Percentiles rank a stretch among this genome's conserved stretches.
These are phyloP conservation scores for Noctua janthe DNA, from an alignment of 2,888 invertebrate species.

Conservation along the genomic window DNA sequence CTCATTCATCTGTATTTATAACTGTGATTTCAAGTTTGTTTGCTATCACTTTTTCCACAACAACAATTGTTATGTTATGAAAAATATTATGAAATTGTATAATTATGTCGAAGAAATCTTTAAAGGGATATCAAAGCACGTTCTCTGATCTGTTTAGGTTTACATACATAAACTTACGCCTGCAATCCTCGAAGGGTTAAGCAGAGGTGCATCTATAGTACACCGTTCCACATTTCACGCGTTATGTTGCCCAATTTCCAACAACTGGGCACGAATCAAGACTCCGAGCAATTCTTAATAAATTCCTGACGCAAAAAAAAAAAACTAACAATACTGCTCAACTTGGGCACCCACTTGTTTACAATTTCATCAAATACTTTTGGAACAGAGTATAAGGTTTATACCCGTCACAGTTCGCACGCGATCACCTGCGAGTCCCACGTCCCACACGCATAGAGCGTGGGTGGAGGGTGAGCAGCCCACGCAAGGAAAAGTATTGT, in stretches of 20 bases:
- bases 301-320: not conserved
- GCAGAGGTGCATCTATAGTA: not conserved
- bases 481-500: conserved; percentile 33
- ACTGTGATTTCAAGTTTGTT: not conserved
- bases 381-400: not conserved
- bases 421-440: conserved; percentile 15
- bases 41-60: too few species aligned
- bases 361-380: not conserved
- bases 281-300: not conserved
- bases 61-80: too few species aligned
- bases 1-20: not conserved
- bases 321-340: not conserved
- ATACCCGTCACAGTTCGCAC: conserved; percentile 4
- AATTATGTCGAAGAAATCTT: too few species aligned
- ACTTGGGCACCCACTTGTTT: not conserved
- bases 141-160: too few species aligned
- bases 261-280: not conserved
- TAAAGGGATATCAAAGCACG: too few species aligned
- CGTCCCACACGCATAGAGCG: conserved; percentile 17
- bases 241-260: too few species aligned
- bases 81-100: too few species aligned
- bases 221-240: not conserved
- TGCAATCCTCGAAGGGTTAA: not conserved
- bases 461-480: conserved; percentile 27
- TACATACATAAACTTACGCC: not conserved